Evolutionary conservation across 1,140 invertebrate genomes (phyloP).

Genomic region (Stratiolaelaps scimitus): DNA sequence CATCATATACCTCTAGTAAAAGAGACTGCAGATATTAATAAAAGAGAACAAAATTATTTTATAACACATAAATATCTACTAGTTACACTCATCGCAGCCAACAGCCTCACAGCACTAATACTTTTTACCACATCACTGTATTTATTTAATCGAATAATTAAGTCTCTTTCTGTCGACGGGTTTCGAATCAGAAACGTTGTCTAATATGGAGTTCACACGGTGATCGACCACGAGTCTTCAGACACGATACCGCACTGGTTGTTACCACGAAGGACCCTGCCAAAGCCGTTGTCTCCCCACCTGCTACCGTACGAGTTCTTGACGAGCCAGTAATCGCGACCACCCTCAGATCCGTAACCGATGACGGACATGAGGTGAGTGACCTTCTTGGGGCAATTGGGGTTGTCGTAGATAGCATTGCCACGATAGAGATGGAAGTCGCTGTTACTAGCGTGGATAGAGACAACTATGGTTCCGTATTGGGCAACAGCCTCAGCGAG

Average conservation of each 20-base stretch:
- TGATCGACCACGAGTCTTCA: conserved; percentile 9
- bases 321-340: conserved; percentile 36
- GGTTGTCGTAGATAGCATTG: neutral
- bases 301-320: conserved; percentile 35
- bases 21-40: too few relatives aligned
- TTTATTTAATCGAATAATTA: too few relatives aligned
- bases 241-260: conserved; percentile 17
- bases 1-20: too few relatives aligned
- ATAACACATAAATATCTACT: too few relatives aligned
- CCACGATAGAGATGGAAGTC: conserved; percentile 9
- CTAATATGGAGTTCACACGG: neutral
- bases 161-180: too few relatives aligned
- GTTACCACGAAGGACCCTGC: neutral
- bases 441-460: neutral
- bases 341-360: conserved; percentile 43
- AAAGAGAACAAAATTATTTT: too few relatives aligned
- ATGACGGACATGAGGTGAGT: conserved; percentile 48
- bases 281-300: conserved; percentile 33
- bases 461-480: conserved; percentile 2
- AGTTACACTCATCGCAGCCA: too few relatives aligned
- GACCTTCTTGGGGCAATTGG: conserved; percentile 32
- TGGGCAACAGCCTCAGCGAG: neutral
- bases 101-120: too few relatives aligned
- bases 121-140: too few relatives aligned
- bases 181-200: too few relatives aligned